phyloP scores from a whole-genome alignment of 2,888 invertebrate species.

The Patella pellucida region DNA sequence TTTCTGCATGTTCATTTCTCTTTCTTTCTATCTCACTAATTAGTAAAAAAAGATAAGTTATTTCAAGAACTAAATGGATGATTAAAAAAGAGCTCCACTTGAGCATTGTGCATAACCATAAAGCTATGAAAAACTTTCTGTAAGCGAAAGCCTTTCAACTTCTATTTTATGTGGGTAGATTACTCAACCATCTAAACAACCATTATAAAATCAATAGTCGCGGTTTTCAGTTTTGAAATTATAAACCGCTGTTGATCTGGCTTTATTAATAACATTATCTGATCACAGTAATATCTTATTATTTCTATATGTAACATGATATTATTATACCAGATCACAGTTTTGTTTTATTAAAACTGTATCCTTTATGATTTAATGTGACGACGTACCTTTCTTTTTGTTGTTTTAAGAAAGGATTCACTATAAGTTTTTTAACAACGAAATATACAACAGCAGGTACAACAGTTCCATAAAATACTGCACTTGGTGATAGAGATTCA shows the following conservation, averaged over 20 bases:
- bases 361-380: too few relatives aligned
- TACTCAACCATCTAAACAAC: too few relatives aligned
- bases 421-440: constrained; percentile 84
- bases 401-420: constrained; percentile 81
- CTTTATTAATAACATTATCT: neutral
- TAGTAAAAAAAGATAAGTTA: constrained; percentile 12
- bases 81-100: too few relatives aligned
- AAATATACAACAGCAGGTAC: constrained; percentile 81
- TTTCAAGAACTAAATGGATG: too few relatives aligned
- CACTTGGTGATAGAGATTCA: constrained; percentile 89
- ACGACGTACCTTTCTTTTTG: constrained; percentile 76
- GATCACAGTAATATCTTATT: neutral
- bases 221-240: too few relatives aligned
- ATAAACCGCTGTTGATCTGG: too few relatives aligned
- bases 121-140: too few relatives aligned
- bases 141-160: too few relatives aligned
- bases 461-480: constrained; percentile 92
- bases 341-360: neutral
- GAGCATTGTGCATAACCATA: too few relatives aligned
- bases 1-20: constrained; percentile 83
- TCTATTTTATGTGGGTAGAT: too few relatives aligned
- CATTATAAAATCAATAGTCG: too few relatives aligned
- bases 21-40: constrained; percentile 83
- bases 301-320: neutral
- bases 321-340: too few relatives aligned